Percentiles rank a stretch among this genome's conserved stretches.
Conservation (phyloP, 2,888 invertebrate genomes). For the Caenorhabditis angaria region DNA sequence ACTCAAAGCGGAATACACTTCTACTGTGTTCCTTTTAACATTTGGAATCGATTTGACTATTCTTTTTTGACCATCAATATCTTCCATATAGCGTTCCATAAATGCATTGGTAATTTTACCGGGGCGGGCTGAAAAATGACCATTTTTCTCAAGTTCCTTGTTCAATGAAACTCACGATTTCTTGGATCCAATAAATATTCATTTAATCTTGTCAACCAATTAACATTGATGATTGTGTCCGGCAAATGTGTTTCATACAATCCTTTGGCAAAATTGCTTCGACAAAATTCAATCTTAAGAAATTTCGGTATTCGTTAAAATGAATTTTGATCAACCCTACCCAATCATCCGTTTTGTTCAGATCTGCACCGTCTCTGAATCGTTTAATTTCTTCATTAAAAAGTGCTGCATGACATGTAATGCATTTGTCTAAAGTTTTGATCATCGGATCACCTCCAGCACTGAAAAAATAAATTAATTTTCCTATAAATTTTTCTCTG, state of each 20-base stretch:
- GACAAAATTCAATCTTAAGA: neutral
- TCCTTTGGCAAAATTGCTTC: neutral
- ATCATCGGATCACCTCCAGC: slow-evolving; percentile 34
- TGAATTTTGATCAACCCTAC: neutral
- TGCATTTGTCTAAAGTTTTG: slow-evolving; percentile 9
- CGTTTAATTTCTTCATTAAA: neutral
- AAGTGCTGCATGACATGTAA: neutral
- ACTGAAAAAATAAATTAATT: slow-evolving; percentile 14
- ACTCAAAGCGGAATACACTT: slow-evolving; percentile 73
- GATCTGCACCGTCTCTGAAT: neutral
- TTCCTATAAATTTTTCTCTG: neutral
- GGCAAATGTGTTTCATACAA: slow-evolving; percentile 17
- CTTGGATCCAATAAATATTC: slow-evolving; percentile 23
- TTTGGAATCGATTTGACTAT: too few relatives aligned
- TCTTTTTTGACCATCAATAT: too few relatives aligned
- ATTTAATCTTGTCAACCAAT: slow-evolving; percentile 22
- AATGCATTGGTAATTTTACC: slow-evolving; percentile 35
- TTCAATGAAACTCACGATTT: neutral
- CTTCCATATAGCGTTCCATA: slow-evolving; percentile 6
- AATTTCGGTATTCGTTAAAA: neutral
- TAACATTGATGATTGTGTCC: slow-evolving; percentile 14
- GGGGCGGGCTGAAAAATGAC: slow-evolving; percentile 32
- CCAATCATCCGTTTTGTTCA: neutral
- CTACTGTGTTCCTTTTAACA: slow-evolving; percentile 61
- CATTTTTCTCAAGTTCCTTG: neutral